phyloP scores from a whole-genome alignment of 2,797 vertebrate species.

The Callimico goeldii region DNA sequence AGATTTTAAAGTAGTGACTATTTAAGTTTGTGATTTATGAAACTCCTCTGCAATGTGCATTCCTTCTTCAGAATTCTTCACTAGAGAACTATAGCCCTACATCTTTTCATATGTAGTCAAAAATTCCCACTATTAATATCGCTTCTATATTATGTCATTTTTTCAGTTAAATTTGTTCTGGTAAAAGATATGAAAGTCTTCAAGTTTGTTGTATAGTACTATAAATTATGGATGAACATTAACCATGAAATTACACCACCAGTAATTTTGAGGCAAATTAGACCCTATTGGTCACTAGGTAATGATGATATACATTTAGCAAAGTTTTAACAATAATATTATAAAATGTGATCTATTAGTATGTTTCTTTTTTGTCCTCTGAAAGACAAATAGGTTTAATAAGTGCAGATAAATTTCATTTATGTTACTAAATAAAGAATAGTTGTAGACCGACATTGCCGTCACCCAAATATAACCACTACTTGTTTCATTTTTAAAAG shows the following conservation, averaged over 20 bases:
- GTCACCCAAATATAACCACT: no score
- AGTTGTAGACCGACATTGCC: no score
- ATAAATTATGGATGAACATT: background rate
- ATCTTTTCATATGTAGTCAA: background rate
- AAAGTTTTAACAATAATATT: background rate
- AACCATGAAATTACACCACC: background rate
- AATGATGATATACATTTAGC: background rate
- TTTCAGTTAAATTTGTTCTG: background rate
- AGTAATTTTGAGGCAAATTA: background rate
- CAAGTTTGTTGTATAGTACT: background rate
- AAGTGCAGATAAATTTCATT: no score
- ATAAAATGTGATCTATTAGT: background rate
- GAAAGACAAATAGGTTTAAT: no score
- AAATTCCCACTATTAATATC: background rate
- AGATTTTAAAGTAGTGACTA: constrained; percentile 32
- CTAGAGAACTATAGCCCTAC: background rate
- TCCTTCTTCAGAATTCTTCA: background rate
- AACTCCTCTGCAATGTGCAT: background rate
- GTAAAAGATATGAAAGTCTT: background rate
- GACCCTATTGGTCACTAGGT: background rate
- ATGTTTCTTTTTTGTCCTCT: no score
- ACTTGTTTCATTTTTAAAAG: no score
- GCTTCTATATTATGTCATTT: background rate
- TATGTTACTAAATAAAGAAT: no score
- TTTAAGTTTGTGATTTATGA: constrained; percentile 29